Conservation (phyloP, 2,797 vertebrate species). For the Merluccius polli region DNA sequence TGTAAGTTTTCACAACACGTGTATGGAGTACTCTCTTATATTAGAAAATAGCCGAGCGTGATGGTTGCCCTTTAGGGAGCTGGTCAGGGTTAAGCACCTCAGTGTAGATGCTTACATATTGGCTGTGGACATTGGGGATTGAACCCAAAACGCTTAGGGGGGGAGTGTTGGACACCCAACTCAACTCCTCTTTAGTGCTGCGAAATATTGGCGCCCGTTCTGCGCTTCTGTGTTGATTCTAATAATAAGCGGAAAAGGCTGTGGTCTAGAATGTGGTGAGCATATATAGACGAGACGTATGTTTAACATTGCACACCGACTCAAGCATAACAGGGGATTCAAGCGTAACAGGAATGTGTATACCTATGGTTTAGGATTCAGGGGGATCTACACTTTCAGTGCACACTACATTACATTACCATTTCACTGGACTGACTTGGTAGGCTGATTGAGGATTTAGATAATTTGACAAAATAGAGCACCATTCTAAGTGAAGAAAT, state of each 20-base stretch:
- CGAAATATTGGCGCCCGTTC: neutral
- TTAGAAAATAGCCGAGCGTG: neutral
- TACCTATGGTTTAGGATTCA: neutral
- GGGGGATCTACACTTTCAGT: neutral
- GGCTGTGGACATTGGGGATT: neutral
- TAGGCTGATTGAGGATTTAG: no score
- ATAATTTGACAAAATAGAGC: no score
- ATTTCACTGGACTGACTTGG: neutral
- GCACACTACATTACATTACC: neutral
- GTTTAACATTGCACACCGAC: neutral
- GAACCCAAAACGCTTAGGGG: neutral
- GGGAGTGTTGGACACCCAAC: neutral
- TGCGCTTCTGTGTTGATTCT: no score
- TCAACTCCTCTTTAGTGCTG: neutral
- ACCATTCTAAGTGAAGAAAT: no score
- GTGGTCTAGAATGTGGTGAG: neutral
- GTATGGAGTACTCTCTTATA: neutral
- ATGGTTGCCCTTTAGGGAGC: neutral
- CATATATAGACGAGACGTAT: neutral
- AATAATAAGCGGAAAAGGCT: no score
- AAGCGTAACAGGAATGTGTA: neutral
- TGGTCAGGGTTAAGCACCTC: no score
- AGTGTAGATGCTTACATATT: neutral
- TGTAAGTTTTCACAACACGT: neutral
- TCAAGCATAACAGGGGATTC: neutral